These are phyloP conservation scores for Buathra laborator DNA, from an alignment of 2,888 invertebrate genomes.

Conservation along the genomic window DNA sequence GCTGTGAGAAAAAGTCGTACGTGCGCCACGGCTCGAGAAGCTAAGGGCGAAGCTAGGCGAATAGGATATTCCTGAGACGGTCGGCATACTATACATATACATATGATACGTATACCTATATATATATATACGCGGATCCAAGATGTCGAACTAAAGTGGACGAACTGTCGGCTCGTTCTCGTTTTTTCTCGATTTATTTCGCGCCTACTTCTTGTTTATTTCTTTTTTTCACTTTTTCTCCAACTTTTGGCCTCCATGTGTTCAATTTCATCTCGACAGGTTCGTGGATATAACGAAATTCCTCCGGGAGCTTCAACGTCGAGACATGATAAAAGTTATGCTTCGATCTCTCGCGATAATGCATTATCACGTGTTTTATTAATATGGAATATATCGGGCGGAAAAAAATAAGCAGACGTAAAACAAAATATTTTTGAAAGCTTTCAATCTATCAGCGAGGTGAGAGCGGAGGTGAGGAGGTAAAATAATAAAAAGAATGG, in stretches of 20 bases:
- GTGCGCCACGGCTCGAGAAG: conserved; percentile 1
- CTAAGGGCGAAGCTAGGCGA: conserved; percentile 27
- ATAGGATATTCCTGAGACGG: conserved; percentile 30
- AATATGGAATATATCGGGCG: conserved; percentile 10
- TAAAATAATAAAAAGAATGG: not conserved
- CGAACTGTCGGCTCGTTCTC: conserved; percentile 8
- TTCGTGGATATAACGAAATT: not conserved
- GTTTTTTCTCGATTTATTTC: conserved; percentile 14
- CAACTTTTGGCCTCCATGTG: conserved; percentile 27
- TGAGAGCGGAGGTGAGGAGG: not conserved
- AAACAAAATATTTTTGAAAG: conserved; percentile 37
- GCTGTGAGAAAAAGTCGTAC: conserved; percentile 35
- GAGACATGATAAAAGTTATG: not conserved
- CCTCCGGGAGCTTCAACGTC: not conserved
- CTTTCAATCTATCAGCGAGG: conserved; percentile 12
- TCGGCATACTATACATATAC: not conserved
- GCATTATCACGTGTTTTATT: conserved; percentile 17
- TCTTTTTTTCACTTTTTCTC: not conserved
- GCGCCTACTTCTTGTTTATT: not conserved
- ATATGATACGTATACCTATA: not conserved
- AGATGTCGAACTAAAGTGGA: conserved; percentile 20
- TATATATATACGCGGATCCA: not conserved
- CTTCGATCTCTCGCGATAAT: not conserved
- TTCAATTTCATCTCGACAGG: conserved; percentile 18
- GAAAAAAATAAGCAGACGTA: not conserved